phyloP scores from a whole-genome alignment of 2,797 vertebrate genomes.

The Emys orbicularis region DNA sequence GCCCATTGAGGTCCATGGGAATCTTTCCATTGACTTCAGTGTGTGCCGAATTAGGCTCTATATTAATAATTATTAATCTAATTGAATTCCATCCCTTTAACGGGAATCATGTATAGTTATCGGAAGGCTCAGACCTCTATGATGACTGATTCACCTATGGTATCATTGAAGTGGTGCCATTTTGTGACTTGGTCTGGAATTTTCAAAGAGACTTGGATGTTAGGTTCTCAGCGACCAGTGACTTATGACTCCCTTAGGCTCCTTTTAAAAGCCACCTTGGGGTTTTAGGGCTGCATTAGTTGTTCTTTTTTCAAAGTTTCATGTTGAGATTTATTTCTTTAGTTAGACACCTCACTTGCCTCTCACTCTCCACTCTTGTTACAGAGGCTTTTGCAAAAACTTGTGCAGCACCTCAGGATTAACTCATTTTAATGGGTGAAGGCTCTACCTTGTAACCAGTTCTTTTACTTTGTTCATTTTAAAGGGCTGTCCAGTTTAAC shows the following conservation, averaged over 20 bases:
- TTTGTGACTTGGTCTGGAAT: too few species aligned
- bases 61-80: background rate
- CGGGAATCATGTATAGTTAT: too few species aligned
- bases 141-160: too few species aligned
- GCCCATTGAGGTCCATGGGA: background rate
- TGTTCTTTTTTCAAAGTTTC: background rate
- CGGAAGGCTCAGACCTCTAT: too few species aligned
- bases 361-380: background rate
- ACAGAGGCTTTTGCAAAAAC: background rate
- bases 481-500: background rate
- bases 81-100: too few species aligned
- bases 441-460: background rate
- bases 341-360: background rate
- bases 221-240: background rate
- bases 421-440: background rate
- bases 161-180: too few species aligned
- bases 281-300: rapidly evolving
- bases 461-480: background rate
- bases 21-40: background rate
- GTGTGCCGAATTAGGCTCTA: background rate
- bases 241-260: background rate
- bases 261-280: background rate
- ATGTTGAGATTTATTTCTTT: background rate
- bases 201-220: too few species aligned
- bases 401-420: background rate